phyloP scores from a whole-genome alignment of 2,113 vertebrate genomes.

The Microtus richardsoni region DNA sequence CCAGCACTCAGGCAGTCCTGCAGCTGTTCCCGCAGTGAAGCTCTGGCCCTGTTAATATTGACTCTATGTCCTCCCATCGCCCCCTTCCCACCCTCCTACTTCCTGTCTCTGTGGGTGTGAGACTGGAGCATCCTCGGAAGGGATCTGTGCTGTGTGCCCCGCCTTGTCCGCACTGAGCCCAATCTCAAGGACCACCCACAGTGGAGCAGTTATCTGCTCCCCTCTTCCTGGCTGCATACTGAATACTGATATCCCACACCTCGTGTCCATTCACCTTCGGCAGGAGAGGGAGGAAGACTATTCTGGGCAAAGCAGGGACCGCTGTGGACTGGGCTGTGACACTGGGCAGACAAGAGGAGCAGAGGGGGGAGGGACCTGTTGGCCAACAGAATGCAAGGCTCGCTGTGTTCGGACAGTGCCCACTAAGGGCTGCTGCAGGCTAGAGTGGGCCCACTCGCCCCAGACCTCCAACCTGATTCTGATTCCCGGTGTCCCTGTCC shows the following conservation, averaged over 20 bases:
- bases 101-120: background rate
- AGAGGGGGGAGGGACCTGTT: background rate
- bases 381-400: background rate
- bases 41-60: too few relatives aligned
- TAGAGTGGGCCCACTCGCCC: background rate
- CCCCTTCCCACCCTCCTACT: background rate
- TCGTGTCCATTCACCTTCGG: background rate
- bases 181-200: background rate
- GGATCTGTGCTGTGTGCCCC: too few relatives aligned
- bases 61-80: background rate
- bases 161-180: background rate
- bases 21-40: background rate
- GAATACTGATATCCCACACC: background rate
- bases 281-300: too few relatives aligned
- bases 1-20: too few relatives aligned
- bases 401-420: background rate
- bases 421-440: background rate
- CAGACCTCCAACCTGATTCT: background rate
- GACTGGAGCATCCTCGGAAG: background rate
- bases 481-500: fast-evolving
- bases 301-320: background rate
- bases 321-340: background rate
- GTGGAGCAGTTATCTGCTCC: background rate
- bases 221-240: background rate
- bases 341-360: background rate